Base-by-base conservation (phyloP, 2,113 vertebrate species). In the Morone saxatilis region DNA sequence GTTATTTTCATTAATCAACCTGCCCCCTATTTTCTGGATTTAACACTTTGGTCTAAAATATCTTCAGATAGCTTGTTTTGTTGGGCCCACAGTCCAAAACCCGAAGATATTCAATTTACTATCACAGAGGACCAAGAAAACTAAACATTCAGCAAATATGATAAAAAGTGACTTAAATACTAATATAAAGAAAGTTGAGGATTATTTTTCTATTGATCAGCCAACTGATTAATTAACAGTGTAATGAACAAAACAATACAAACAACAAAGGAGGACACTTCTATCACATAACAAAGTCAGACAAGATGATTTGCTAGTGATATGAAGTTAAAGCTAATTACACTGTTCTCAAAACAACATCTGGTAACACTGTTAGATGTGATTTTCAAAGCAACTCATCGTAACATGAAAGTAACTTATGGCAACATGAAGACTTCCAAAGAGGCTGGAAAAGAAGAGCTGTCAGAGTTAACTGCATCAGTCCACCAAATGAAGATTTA, bases 371-470 rank as follows among this genome's bases (percentile, higher is more conserved):
- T 4, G 25, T 75, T 25, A 73, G 69, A 68, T 73, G 61, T 73
- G 75, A 61, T 19, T 62, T 70, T 70, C 20, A 85, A 63, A 80
- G 71, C 50, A 48, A n/a, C 40, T 16, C 6, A 11, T 53, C 48
- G 70, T n/a, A 22, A 61, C 38, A 53, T 45, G n/a, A 36, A 41
- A 31, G 31, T 31, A 31, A 31, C 40, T 16, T 8, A 11, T 53
- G 56, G 70, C n/a, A 22, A 61, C 38, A 53, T 45, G n/a, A 36
- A 41, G 7, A 62, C 25, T 8, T 41, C 16, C 2, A 45, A 56
- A 62, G 54, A 36, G 5, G 53, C 40, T 51, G 6, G 25, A 17
- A 70, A 62, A 61, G 43, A 36, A 12, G 45, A 47, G 14, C 36
- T 57, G 54, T 19, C 47, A 41, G 54, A 65, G 56, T 22, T 71